Conservation (phyloP, 2,113 vertebrate genomes). For the Cyanoderma ruficeps region DNA sequence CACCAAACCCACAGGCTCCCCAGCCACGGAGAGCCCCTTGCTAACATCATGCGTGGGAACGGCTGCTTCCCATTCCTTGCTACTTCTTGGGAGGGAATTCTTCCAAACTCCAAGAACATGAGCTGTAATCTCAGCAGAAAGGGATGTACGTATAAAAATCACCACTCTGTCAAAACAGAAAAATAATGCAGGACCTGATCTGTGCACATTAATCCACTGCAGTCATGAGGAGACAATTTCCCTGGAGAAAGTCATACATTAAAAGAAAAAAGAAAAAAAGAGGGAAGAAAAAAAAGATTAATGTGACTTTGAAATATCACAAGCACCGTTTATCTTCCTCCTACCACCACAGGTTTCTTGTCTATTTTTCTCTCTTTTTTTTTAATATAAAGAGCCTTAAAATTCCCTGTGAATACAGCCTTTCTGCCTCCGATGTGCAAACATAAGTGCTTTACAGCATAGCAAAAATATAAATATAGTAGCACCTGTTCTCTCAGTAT, state of each 20-base stretch:
- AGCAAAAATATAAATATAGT: slow-evolving; percentile 6
- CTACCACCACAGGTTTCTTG: slow-evolving; percentile 54
- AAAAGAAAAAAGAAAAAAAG: slow-evolving; percentile 25
- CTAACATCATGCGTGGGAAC: neutral
- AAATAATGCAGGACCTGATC: slow-evolving; percentile 67
- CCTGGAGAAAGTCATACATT: slow-evolving; percentile 65
- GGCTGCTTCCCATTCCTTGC: neutral
- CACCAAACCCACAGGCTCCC: neutral
- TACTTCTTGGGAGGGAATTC: slow-evolving; percentile 10
- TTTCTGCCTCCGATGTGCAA: neutral
- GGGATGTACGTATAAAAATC: slow-evolving; percentile 39
- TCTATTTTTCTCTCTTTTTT: neutral
- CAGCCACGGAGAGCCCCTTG: neutral
- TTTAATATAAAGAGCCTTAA: slow-evolving; percentile 37
- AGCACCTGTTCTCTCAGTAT: neutral
- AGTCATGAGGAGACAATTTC: slow-evolving; percentile 67
- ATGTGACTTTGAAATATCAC: slow-evolving; percentile 69
- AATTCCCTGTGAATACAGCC: slow-evolving; percentile 4
- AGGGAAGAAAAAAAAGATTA: slow-evolving; percentile 6
- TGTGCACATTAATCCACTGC: slow-evolving; percentile 60
- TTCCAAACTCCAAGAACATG: slow-evolving; percentile 35
- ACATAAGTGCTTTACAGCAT: neutral
- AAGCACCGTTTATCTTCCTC: slow-evolving; percentile 65
- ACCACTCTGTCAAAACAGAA: slow-evolving; percentile 66
- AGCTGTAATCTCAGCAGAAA: slow-evolving; percentile 59